phyloP scores from a whole-genome alignment of 2,888 invertebrate species.

The Halictus ligatus region DNA sequence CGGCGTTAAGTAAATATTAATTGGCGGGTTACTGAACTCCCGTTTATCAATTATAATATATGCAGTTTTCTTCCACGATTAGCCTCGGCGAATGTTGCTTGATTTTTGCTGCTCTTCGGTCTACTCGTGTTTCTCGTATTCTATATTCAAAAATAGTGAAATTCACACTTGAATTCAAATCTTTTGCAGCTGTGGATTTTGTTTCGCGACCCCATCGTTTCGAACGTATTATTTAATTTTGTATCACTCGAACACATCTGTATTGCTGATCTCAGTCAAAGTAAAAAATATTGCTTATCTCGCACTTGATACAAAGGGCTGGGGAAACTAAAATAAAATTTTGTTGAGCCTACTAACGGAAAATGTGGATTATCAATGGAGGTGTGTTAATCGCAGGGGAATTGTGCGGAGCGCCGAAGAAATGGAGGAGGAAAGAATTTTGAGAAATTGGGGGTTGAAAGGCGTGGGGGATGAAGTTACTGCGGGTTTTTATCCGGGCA shows the following conservation, averaged over 20 bases:
- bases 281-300: too few species aligned
- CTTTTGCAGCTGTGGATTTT: too few species aligned
- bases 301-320: too few species aligned
- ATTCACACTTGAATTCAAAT: too few species aligned
- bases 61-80: neutral
- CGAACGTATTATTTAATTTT: too few species aligned
- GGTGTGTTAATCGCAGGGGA: neutral
- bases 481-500: neutral
- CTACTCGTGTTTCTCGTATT: neutral
- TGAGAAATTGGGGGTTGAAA: neutral
- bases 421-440: neutral
- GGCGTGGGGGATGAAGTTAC: neutral
- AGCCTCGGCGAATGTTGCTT: neutral
- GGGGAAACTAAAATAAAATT: too few species aligned
- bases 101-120: neutral
- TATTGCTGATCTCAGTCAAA: too few species aligned
- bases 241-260: too few species aligned
- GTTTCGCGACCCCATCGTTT: too few species aligned
- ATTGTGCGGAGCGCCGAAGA: neutral
- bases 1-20: neutral
- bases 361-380: neutral
- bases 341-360: neutral
- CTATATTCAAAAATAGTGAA: too few species aligned
- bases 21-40: neutral
- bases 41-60: neutral